A percentile compares a stretch with the other conserved stretches of the same genome.
These are phyloP conservation scores for Nymphalis urticae DNA, from an alignment of 2,888 invertebrate species.

Conservation along the genomic window DNA sequence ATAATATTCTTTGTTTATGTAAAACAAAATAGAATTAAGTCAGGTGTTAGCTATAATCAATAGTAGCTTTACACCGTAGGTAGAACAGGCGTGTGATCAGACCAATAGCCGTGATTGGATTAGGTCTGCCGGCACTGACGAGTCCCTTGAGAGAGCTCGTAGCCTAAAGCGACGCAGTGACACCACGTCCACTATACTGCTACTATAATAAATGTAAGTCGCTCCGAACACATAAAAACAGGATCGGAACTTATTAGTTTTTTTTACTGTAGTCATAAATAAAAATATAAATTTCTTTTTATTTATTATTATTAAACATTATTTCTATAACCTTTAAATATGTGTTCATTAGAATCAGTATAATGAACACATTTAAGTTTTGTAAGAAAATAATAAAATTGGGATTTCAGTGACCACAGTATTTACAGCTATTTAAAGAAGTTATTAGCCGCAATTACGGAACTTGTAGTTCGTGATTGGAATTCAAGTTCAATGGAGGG, in stretches of 20 bases:
- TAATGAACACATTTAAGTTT: background rate
- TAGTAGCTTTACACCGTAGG: conserved; percentile 26
- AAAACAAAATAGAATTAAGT: conserved; percentile 9
- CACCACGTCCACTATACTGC: conserved; percentile 60
- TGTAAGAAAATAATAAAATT: conserved; percentile 12
- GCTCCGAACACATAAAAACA: conserved; percentile 51
- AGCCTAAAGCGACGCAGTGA: conserved; percentile 65
- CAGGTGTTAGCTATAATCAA: conserved; percentile 26
- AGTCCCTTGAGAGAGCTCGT: conserved; percentile 79
- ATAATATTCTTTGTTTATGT: background rate
- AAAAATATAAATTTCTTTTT: conserved; percentile 7
- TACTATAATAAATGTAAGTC: conserved; percentile 54
- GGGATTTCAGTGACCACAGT: conserved; percentile 27
- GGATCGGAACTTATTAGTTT: conserved; percentile 53
- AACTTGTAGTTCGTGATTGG: conserved; percentile 81
- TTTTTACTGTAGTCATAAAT: conserved; percentile 35
- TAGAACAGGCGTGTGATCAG: conserved; percentile 63
- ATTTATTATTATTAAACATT: background rate
- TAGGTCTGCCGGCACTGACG: conserved; percentile 83
- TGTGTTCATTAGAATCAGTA: background rate
- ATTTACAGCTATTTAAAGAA: conserved; percentile 71
- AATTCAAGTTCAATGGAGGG: conserved; percentile 61
- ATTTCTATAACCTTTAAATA: background rate
- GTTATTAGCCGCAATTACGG: conserved; percentile 81
- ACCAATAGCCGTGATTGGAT: conserved; percentile 83